Evolutionary conservation across 2,797 vertebrate genomes (phyloP).

Genomic region (Tachyglossus aculeatus): DNA sequence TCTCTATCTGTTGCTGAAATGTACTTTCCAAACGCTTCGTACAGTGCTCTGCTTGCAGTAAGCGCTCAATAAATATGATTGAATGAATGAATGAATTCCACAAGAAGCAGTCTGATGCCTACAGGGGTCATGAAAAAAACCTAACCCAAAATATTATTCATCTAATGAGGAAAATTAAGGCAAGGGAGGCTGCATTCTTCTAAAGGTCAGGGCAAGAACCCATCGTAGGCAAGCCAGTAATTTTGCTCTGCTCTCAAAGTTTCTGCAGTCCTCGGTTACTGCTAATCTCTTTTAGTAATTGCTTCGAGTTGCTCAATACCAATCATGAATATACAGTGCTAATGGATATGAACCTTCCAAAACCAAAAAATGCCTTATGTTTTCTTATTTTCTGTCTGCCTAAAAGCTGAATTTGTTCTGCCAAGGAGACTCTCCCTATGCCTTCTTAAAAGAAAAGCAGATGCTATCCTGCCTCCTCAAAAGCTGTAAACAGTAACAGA

Average conservation of each 20-base stretch:
- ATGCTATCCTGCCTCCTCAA: not conserved
- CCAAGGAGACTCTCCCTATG: not conserved
- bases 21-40: too few relatives aligned
- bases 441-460: not conserved
- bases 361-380: not conserved
- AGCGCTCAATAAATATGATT: too few relatives aligned
- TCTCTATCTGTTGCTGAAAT: too few relatives aligned
- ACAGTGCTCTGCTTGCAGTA: too few relatives aligned
- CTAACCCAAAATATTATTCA: not conserved
- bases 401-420: constrained; percentile 13
- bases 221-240: not conserved
- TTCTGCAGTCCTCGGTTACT: not conserved
- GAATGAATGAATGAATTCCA: constrained; percentile 4
- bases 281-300: not conserved
- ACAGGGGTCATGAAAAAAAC: not conserved
- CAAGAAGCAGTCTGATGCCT: not conserved
- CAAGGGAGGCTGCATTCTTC: not conserved
- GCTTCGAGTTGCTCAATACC: constrained; percentile 28
- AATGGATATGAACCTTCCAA: too few relatives aligned
- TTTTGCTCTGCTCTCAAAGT: constrained; percentile 9
- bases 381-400: constrained; percentile 6
- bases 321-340: too few relatives aligned
- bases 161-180: not conserved
- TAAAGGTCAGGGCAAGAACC: not conserved
- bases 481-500: not conserved